phyloP scores from a whole-genome alignment of 2,113 vertebrate species.

The human (Homo sapiens) region GRCh38 chr9:106670501-106671000 shows the following conservation, averaged over 20 bases:
- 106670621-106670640: not conserved
- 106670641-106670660: not conserved
- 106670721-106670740: not conserved
- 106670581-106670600: constrained; percentile 18
- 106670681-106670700: not conserved
- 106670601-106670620: not conserved
- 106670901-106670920: not conserved
- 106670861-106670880: not conserved
- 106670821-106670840: not conserved
- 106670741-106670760: not conserved
- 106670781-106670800: not conserved
- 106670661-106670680: not conserved
- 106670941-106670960: not conserved
- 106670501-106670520: not conserved
- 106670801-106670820: not conserved
- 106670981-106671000: not conserved
- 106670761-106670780: not conserved
- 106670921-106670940: not conserved
- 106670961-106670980: not conserved
- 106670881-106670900: not conserved
- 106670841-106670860: not conserved
- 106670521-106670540: not conserved
- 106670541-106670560: not conserved
- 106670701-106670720: not conserved
- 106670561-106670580: not conserved